A percentile compares a stretch with the other conserved stretches of the same genome.
Evolutionary conservation across 2,797 vertebrate genomes (phyloP).

Genomic region (Triplophysa yarkandensis): DNA sequence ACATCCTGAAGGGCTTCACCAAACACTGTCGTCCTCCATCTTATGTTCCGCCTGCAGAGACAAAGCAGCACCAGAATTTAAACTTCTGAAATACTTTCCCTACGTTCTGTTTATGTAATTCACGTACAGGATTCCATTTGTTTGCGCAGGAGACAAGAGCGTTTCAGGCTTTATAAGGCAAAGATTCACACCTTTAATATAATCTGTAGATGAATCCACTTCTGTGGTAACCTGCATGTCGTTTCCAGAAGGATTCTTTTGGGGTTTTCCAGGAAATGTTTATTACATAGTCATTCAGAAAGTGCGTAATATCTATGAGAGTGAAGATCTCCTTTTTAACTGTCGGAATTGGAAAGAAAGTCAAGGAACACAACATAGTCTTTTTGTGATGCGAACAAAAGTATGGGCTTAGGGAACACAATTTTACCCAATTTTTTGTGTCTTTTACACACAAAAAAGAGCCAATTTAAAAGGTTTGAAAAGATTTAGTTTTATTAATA

Average conservation of each 20-base stretch:
- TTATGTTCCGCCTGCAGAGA: constrained; percentile 31
- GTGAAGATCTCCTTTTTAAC: not conserved
- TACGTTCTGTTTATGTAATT: constrained; percentile 38
- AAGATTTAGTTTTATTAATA: too few relatives aligned
- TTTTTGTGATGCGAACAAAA: too few relatives aligned
- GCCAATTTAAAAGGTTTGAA: too few relatives aligned
- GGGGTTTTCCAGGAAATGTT: not conserved
- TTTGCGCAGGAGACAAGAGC: constrained; percentile 37
- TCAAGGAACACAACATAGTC: too few relatives aligned
- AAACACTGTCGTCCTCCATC: constrained; percentile 37
- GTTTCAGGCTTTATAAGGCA: constrained; percentile 47
- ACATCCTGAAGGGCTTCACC: constrained; percentile 32
- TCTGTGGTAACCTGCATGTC: not conserved
- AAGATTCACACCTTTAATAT: constrained; percentile 17
- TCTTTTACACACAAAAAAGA: too few relatives aligned
- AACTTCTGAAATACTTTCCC: constrained; percentile 35
- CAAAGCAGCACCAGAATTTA: constrained; percentile 33
- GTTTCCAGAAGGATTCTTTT: not conserved
- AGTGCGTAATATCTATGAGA: not conserved
- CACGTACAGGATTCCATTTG: constrained; percentile 16
- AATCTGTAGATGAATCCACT: not conserved
- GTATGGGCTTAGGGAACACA: too few relatives aligned
- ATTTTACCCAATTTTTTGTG: too few relatives aligned
- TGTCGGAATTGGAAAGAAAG: not conserved
- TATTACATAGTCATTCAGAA: not conserved